Conservation (phyloP, 2,888 invertebrate species). For the Cheiracanthium punctorium region DNA sequence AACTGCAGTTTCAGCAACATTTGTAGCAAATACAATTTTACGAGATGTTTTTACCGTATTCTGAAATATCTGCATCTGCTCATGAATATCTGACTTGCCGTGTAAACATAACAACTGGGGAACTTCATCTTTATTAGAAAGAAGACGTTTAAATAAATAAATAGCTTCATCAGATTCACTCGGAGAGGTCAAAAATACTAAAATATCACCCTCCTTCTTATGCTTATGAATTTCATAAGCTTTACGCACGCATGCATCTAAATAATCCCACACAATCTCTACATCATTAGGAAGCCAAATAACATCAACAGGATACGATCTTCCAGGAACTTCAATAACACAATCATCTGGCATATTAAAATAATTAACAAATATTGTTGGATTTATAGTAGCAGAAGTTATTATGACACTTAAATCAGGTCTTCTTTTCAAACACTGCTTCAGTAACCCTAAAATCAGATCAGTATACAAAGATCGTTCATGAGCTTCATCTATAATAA, state of each 20-base stretch:
- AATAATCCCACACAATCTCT: constrained; percentile 69
- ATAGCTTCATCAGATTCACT: constrained; percentile 74
- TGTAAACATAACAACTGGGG: constrained; percentile 44
- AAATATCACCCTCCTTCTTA: constrained; percentile 74
- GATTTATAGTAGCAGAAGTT: constrained; percentile 77
- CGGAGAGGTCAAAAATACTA: constrained; percentile 72
- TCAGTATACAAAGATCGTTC: constrained; percentile 76
- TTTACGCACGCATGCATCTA: constrained; percentile 73
- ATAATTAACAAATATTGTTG: constrained; percentile 74
- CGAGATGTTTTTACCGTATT: constrained; percentile 65
- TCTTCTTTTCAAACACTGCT: constrained; percentile 73
- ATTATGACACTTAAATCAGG: constrained; percentile 75
- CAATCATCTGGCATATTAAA: constrained; percentile 73
- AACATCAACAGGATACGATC: constrained; percentile 76
- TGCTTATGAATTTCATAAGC: constrained; percentile 74
- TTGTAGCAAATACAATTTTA: constrained; percentile 77
- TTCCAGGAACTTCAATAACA: constrained; percentile 75
- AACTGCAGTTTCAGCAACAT: constrained; percentile 77
- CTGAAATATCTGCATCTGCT: constrained; percentile 75
- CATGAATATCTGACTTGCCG: constrained; percentile 75
- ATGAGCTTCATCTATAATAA: constrained; percentile 77
- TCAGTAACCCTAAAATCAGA: constrained; percentile 76
- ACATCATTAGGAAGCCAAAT: constrained; percentile 72
- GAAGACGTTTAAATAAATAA: constrained; percentile 46
- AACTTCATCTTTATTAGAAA: constrained; percentile 7